Evolutionary conservation across 2,888 invertebrate species (phyloP).

Genomic region (Ellobium chinense): DNA sequence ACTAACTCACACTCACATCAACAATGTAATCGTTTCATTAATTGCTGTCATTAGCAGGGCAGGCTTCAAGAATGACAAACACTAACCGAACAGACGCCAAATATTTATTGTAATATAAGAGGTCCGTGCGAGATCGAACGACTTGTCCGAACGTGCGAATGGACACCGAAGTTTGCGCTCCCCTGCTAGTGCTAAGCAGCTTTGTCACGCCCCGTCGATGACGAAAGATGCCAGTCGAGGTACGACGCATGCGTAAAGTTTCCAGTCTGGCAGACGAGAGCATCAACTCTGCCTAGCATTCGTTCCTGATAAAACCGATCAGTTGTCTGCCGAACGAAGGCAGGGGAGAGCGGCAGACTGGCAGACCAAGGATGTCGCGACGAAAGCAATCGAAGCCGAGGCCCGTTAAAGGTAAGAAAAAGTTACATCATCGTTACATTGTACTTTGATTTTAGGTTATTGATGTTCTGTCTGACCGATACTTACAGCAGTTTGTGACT

Average conservation of each 20-base stretch:
- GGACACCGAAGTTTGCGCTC: neutral
- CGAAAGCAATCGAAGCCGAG: slow-evolving; percentile 31
- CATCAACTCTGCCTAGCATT: slow-evolving; percentile 30
- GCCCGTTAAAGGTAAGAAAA: slow-evolving; percentile 28
- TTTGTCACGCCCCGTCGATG: slow-evolving; percentile 34
- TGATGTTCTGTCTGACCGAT: too few species aligned
- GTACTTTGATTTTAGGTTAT: too few species aligned
- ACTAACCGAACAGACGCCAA: too few species aligned
- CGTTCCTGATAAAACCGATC: slow-evolving; percentile 23
- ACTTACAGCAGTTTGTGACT: too few species aligned
- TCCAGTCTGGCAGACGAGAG: slow-evolving; percentile 11
- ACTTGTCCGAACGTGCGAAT: slow-evolving; percentile 22
- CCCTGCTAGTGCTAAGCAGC: neutral
- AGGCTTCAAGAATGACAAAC: too few species aligned
- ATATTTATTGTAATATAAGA: too few species aligned
- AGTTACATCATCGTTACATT: neutral
- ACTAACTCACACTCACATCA: too few species aligned
- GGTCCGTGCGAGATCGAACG: too few species aligned
- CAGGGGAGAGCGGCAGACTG: neutral
- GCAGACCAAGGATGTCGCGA: slow-evolving; percentile 12
- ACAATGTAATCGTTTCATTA: too few species aligned
- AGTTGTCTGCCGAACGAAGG: neutral
- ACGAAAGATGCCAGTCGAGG: slow-evolving; percentile 35
- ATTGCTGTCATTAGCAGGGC: too few species aligned
- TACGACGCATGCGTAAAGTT: slow-evolving; percentile 33